Conservation (phyloP, 2,888 invertebrate genomes). For the Minunthozetes semirufus region DNA sequence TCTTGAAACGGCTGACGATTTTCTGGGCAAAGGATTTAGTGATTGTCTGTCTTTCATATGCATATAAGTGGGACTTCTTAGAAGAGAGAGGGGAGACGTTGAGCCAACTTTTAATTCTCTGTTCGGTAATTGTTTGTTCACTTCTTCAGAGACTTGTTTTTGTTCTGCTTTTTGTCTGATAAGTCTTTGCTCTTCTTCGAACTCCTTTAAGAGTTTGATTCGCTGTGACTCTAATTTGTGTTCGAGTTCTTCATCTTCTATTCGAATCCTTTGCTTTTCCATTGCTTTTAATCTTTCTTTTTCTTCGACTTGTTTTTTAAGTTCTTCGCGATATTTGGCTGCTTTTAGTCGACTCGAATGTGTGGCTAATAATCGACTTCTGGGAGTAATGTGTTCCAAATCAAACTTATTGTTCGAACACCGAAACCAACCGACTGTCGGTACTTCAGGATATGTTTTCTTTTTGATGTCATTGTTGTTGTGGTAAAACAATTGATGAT, state of each 20-base stretch:
- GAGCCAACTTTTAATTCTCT: neutral
- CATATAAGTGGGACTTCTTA: constrained; percentile 15
- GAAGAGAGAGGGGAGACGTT: neutral
- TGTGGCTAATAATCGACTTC: constrained; percentile 23
- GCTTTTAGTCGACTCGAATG: constrained; percentile 30
- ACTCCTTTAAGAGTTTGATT: constrained; percentile 29
- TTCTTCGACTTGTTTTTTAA: constrained; percentile 36
- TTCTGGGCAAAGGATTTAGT: neutral
- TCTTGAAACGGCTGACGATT: neutral
- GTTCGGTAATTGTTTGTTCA: neutral
- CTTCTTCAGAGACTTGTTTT: neutral
- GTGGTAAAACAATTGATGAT: neutral
- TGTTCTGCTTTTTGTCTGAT: neutral
- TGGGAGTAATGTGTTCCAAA: neutral
- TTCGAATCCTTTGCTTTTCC: neutral
- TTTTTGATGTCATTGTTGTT: too few relatives aligned
- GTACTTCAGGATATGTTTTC: neutral
- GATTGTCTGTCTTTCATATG: neutral
- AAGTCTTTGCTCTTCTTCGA: constrained; percentile 35
- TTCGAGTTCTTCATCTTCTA: constrained; percentile 32
- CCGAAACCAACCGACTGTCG: neutral
- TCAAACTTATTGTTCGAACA: constrained; percentile 20
- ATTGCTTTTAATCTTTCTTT: constrained; percentile 24
- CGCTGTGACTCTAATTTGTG: constrained; percentile 30
- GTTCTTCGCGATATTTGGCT: constrained; percentile 31